A percentile compares a stretch with the other conserved stretches of the same genome.
Evolutionary conservation across 2,113 vertebrate genomes (phyloP).

Genomic region (Myiopsitta monachus): DNA sequence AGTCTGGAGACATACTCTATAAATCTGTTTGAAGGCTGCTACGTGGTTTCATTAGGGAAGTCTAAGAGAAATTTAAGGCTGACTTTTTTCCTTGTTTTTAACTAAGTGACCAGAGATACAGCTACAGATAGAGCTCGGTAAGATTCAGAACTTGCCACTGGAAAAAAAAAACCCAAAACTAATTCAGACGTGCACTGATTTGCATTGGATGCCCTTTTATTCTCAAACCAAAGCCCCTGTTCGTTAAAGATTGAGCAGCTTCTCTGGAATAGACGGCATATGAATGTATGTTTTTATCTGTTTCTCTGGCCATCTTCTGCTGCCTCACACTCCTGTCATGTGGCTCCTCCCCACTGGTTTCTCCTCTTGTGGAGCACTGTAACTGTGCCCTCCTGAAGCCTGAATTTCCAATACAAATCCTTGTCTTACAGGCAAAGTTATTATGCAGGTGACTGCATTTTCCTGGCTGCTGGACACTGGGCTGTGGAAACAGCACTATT

Average conservation of each 20-base stretch:
- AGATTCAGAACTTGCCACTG: background rate
- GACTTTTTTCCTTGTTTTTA: background rate
- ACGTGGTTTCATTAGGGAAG: background rate
- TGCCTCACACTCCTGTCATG: background rate
- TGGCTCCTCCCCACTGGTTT: background rate
- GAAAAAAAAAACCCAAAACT: background rate
- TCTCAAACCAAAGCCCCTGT: background rate
- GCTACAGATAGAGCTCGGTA: background rate
- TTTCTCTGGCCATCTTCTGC: background rate
- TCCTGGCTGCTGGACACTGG: background rate
- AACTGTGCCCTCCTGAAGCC: background rate
- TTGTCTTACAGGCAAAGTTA: background rate
- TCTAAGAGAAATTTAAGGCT: background rate
- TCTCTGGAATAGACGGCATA: background rate
- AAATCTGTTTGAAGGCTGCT: background rate
- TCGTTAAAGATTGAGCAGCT: background rate
- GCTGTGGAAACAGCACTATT: background rate
- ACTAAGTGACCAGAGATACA: background rate
- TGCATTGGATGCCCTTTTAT: background rate
- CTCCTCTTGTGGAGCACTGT: background rate
- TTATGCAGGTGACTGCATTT: background rate
- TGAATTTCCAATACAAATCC: background rate
- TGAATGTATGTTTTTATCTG: background rate
- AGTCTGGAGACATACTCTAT: background rate
- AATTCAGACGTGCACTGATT: background rate